Base-by-base conservation (phyloP, 1,140 invertebrate genomes). In the Brachionus rotundiformis region DNA sequence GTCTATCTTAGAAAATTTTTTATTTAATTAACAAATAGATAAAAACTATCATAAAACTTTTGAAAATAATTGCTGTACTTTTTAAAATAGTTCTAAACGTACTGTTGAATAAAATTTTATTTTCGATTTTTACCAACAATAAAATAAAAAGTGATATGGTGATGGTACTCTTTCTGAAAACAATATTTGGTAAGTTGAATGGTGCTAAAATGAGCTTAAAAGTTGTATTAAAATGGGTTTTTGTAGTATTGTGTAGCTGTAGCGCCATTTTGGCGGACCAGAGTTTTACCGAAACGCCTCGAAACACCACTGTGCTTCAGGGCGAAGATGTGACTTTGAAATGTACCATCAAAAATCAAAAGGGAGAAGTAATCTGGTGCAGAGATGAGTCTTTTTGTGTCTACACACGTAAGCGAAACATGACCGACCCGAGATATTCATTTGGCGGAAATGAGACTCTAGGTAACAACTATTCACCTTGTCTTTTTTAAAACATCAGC, bases 341-440 rank as follows among this genome's bases (percentile, higher is more conserved):
- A 59, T 79, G 76, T 19, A 59, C 76, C 0, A 25, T 79, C 31
- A 79, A 63, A 33, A 79, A 79, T 63, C 76, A 33, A 27, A 79
- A 59, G 59, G 47, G 76, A 23, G 76, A 79, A 59, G 44, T 79
- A 8, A n/a, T 79, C 19, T 79, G 76, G 76, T 79, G 76, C 31
- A 79, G 29, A 59, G 76, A 79, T 5, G 68, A 73, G 10, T 49
- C 44, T 11, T 79, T 79, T 79, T 79, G 76, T 25, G 29, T 49
- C 19, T 79, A 59, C n/a, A 41, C 23, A 13, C 76, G 76, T 23
- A 79, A 79, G 23, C 13, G 76, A 63, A 79, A 79, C 33, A 27
- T 63, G n/a, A 79, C 59, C 13, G 76, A 79, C 31, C 7, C 76
- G 6, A 54, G 76, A 31, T 10, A 59, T 23, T 59, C 47, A 36